These are phyloP conservation scores for Pyrgilauda ruficollis DNA, from an alignment of 2,113 vertebrate genomes.

Conservation along the genomic window DNA sequence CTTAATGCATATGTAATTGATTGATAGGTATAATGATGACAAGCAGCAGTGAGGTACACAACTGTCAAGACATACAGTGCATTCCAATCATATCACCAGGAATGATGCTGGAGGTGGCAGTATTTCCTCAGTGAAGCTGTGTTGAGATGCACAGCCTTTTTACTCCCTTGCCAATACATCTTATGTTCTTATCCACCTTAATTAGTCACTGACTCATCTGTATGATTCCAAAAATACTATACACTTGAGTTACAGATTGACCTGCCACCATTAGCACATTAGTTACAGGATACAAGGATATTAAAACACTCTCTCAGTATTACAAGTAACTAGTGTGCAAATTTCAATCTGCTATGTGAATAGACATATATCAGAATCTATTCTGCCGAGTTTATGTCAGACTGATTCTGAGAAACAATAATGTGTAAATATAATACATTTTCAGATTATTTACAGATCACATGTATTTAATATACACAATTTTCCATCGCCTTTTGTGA, in stretches of 20 bases:
- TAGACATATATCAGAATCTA: neutral
- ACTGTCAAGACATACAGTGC: neutral
- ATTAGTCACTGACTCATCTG: neutral
- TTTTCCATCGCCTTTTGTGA: neutral
- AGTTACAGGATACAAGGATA: neutral
- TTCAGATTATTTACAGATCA: neutral
- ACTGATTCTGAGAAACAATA: neutral
- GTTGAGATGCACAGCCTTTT: neutral
- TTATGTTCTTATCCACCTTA: rapidly evolving
- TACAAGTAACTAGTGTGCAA: neutral
- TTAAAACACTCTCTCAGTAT: neutral
- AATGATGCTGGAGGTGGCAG: neutral
- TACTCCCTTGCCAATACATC: neutral
- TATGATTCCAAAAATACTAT: neutral
- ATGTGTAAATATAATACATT: neutral
- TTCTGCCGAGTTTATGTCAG: neutral
- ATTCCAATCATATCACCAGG: neutral
- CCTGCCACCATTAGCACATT: neutral
- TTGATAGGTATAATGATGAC: neutral
- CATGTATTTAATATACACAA: neutral
- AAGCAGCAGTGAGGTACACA: neutral
- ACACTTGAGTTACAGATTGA: neutral
- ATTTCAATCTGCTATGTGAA: neutral
- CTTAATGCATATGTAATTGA: neutral
- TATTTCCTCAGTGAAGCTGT: neutral